phyloP scores from a whole-genome alignment of 2,888 invertebrate species.

The Cylindroiulus punctatus region DNA sequence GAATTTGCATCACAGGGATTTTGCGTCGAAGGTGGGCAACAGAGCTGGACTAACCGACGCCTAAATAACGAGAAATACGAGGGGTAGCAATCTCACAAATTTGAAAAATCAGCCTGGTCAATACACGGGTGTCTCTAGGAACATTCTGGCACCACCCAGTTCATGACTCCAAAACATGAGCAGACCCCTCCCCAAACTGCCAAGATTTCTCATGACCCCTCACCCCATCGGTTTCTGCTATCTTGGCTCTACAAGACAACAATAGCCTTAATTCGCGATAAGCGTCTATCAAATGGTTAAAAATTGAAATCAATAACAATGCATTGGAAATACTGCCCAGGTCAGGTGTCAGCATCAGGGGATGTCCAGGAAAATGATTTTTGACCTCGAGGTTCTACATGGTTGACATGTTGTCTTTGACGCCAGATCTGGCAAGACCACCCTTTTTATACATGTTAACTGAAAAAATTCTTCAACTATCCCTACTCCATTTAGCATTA shows the following conservation, averaged over 20 bases:
- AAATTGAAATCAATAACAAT: not conserved
- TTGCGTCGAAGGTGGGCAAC: not conserved
- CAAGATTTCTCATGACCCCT: conserved; percentile 15
- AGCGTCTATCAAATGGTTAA: not conserved
- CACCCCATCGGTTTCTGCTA: not conserved
- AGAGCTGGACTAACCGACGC: not conserved
- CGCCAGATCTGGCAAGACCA: too few relatives aligned
- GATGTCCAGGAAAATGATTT: not conserved
- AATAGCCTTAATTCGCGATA: not conserved
- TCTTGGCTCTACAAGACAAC: not conserved
- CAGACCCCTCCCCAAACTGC: conserved; percentile 39
- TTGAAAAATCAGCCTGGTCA: conserved; percentile 28
- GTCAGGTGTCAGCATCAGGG: not conserved
- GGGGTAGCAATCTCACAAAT: not conserved
- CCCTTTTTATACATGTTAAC: too few relatives aligned
- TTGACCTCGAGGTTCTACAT: too few relatives aligned
- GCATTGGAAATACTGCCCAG: not conserved
- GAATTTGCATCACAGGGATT: conserved; percentile 14
- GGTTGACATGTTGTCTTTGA: too few relatives aligned
- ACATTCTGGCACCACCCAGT: conserved; percentile 48
- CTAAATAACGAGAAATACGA: not conserved
- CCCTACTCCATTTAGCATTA: too few relatives aligned
- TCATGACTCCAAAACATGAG: conserved; percentile 47
- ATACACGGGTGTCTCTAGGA: not conserved
- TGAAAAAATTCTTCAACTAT: too few relatives aligned